Conservation (phyloP, 2,888 invertebrate species). For the Portevinia maculata region DNA sequence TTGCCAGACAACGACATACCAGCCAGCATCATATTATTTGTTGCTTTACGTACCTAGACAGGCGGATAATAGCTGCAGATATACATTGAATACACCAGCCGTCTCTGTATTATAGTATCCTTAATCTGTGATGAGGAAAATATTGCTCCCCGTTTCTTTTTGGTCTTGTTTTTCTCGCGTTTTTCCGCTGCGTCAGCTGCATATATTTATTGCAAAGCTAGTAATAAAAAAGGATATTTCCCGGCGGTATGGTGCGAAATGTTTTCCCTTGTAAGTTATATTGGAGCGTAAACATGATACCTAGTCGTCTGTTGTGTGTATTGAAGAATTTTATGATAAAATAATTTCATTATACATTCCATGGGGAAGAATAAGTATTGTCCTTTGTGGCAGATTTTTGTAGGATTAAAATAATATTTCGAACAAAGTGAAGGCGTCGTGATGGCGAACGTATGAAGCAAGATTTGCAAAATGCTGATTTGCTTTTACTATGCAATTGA, state of each 20-base stretch:
- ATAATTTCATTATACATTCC: constrained; percentile 45
- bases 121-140: constrained; percentile 63
- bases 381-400: constrained; percentile 8
- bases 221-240: constrained; percentile 52
- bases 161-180: constrained; percentile 13
- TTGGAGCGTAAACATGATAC: constrained; percentile 16
- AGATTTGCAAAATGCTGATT: too few species aligned
- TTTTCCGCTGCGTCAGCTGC: constrained; percentile 66
- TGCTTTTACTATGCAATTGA: too few species aligned
- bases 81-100: constrained; percentile 24
- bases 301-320: constrained; percentile 13
- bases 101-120: constrained; percentile 32
- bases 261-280: constrained; percentile 45
- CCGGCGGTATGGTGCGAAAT: constrained; percentile 34
- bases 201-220: constrained; percentile 65
- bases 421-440: background rate
- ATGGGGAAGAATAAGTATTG: constrained; percentile 16
- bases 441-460: background rate
- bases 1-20: too few species aligned
- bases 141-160: constrained; percentile 24
- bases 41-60: constrained; percentile 35
- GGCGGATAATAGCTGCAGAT: constrained; percentile 6
- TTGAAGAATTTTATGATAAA: constrained; percentile 41
- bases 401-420: background rate
- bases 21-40: constrained; percentile 13